Evolutionary conservation across 2,113 vertebrate genomes (phyloP), one percentile per base, ranked within the genome.

Genomic region (Thunnus thynnus): DNA sequence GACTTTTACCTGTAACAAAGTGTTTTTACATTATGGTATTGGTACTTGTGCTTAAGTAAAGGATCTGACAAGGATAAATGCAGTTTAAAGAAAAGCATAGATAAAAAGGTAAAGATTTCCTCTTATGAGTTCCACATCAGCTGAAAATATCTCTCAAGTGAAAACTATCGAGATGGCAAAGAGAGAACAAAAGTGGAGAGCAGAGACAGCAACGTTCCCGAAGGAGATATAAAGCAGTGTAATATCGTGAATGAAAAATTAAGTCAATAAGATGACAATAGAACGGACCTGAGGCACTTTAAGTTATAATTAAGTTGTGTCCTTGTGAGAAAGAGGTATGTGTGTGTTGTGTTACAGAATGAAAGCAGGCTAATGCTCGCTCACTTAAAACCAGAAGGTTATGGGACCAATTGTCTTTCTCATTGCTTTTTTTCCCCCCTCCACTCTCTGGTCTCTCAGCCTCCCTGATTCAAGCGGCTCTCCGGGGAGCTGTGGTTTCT

Each of bases 401-500:
- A 81, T 70, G 61, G 73, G 82, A 84, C 60, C 80, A 81, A 62
- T 81, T 67, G 75, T 84, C 67, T 86, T 73, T 46, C 56, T 76
- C n/a, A 4, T 44, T 48, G 50, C 8, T 51, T 58, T 47, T 4
- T 13, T 41, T 57, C 20, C 4, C 50, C n/a, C 54, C 64, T 54
- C 57, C 68, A 54, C 78, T 50, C 36, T 78, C 56, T 58, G 64
- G 57, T 22, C 77, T 78, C 72, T 80, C 73, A 73, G 72, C 82
- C 72, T 77, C 68, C 51, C 57, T 62, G 74, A 51, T 83, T 80
- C 18, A 10, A 18, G 76, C 77, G 0, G 55, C 76, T 85, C 91
- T 81, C 90, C 10, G 18, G 86, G 92, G 93, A 82, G 68, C 54
- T 94, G 94, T 89, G 95, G 95, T 94, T 95, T 94, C 86, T 95